Percentiles rank a stretch among this genome's conserved stretches.
Evolutionary conservation across 2,797 vertebrate species (phyloP).

Genomic region (Hydrocynus forskahlii): DNA sequence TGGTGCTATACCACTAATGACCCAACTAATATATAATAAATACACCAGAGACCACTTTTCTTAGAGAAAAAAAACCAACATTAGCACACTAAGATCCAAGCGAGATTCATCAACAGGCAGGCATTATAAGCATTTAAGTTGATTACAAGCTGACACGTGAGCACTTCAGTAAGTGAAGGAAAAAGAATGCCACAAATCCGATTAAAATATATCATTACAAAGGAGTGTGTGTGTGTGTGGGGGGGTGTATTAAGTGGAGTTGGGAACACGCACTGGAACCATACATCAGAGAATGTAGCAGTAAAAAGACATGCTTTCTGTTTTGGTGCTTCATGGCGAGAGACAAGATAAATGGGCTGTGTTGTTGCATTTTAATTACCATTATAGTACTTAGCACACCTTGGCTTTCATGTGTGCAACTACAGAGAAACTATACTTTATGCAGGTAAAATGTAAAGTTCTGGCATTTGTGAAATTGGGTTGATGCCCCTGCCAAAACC

Average conservation of each 20-base stretch:
- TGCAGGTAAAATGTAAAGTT: constrained; percentile 5
- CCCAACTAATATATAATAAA: constrained; percentile 27
- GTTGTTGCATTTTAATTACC: constrained; percentile 54
- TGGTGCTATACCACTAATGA: not conserved
- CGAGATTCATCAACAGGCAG: constrained; percentile 43
- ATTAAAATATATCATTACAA: constrained; percentile 51
- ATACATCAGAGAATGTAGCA: constrained; percentile 23
- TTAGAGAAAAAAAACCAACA: not conserved
- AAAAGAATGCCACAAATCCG: constrained; percentile 24
- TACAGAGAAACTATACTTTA: constrained; percentile 35
- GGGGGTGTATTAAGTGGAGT: constrained; percentile 50
- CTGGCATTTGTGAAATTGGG: not conserved
- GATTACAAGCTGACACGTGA: constrained; percentile 69
- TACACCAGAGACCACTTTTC: constrained; percentile 18
- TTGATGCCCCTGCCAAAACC: not conserved
- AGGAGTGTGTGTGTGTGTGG: constrained; percentile 1
- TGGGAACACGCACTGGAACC: constrained; percentile 11
- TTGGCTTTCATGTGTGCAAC: constrained; percentile 20
- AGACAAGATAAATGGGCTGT: constrained; percentile 51
- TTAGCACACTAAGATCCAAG: not conserved
- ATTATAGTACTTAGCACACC: constrained; percentile 36
- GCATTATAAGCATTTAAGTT: constrained; percentile 72
- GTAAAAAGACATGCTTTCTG: constrained; percentile 20
- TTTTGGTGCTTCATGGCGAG: constrained; percentile 16
- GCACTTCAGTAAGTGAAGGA: constrained; percentile 67